phyloP scores from a whole-genome alignment of 2,888 invertebrate species.

The Drosophila crucigera region DNA sequence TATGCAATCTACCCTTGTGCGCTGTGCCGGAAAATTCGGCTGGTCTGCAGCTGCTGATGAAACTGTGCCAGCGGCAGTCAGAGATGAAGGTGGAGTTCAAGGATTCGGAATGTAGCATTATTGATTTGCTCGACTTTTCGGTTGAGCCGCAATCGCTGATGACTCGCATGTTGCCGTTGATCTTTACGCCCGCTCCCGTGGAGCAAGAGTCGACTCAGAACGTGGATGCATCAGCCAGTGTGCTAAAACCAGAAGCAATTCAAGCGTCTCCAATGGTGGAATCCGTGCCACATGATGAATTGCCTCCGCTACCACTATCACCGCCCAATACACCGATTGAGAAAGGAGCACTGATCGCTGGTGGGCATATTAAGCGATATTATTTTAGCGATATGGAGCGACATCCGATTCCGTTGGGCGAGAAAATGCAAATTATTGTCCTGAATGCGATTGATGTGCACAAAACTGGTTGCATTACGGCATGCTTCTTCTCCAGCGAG shows the following conservation, averaged over 20 bases:
- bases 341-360: neutral
- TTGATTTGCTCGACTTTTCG: conserved; percentile 41
- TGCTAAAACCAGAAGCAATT: neutral
- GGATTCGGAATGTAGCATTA: neutral
- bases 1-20: conserved; percentile 41
- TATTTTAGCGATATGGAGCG: conserved; percentile 37
- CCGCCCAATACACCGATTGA: conserved; percentile 24
- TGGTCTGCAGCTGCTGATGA: conserved; percentile 24
- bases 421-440: conserved; percentile 23
- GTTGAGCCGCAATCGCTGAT: conserved; percentile 28
- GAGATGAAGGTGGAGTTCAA: conserved; percentile 27
- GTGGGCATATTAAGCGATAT: conserved; percentile 24
- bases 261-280: neutral
- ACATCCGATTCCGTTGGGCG: conserved; percentile 34
- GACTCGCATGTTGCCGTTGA: conserved; percentile 35
- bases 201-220: conserved; percentile 1
- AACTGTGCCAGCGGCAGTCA: neutral
- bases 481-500: conserved; percentile 30
- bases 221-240: neutral
- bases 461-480: conserved; percentile 44
- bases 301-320: conserved; percentile 44
- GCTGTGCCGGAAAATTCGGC: conserved; percentile 34
- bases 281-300: no score
- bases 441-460: conserved; percentile 26
- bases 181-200: conserved; percentile 35